Evolutionary conservation across 2,113 vertebrate genomes (phyloP).

Genomic region (Sitta europaea): DNA sequence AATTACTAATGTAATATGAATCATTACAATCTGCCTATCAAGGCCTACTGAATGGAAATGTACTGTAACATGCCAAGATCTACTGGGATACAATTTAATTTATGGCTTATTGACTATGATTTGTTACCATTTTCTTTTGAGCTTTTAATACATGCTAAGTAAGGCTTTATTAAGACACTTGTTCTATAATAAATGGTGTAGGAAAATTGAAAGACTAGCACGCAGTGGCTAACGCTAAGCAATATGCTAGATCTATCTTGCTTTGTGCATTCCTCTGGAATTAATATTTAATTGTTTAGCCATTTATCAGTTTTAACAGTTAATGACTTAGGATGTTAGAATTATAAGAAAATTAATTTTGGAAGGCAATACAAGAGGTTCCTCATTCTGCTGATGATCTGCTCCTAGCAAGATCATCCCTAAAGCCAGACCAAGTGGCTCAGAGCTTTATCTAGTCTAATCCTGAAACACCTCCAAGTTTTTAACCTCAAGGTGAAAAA

Average conservation of each 20-base stretch:
- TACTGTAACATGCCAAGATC: neutral
- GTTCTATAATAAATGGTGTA: neutral
- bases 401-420: neutral
- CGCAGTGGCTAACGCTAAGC: neutral
- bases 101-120: neutral
- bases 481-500: neutral
- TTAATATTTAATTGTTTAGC: neutral
- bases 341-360: neutral
- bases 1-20: neutral
- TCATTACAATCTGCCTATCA: neutral
- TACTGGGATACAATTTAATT: constrained; percentile 8
- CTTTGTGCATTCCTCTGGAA: neutral
- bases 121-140: neutral
- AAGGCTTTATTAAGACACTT: neutral
- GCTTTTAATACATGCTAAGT: neutral
- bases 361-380: neutral
- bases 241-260: neutral
- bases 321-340: neutral
- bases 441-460: neutral
- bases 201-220: neutral
- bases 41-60: neutral
- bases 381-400: neutral
- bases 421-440: neutral
- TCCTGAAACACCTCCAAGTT: neutral
- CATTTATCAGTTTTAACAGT: neutral